phyloP scores from a whole-genome alignment of 2,888 invertebrate species.

The Agrypnus murinus region DNA sequence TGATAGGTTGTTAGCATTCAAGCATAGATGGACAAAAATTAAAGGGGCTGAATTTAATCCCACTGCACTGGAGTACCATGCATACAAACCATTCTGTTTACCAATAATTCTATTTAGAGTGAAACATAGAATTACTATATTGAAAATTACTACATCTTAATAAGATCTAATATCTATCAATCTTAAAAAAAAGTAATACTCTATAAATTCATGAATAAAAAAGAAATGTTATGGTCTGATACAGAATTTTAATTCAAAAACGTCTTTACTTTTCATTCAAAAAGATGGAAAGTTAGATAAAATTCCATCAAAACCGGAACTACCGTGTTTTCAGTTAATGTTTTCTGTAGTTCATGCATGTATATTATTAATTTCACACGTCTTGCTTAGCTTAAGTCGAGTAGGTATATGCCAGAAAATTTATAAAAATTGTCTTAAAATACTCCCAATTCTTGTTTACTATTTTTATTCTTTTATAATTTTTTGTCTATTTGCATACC shows the following conservation, averaged over 20 bases:
- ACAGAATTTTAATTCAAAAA: conserved; percentile 19
- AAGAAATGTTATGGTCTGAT: background rate
- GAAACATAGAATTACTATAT: too few relatives aligned
- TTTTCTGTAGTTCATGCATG: conserved; percentile 10
- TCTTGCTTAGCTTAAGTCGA: background rate
- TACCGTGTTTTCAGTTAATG: conserved; percentile 9
- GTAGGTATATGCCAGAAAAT: background rate
- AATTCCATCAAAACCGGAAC: conserved; percentile 21
- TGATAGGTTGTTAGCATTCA: conserved; percentile 37
- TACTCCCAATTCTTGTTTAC: background rate
- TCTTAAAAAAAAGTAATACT: background rate
- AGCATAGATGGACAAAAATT: conserved; percentile 28
- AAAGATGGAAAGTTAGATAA: conserved; percentile 29
- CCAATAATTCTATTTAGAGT: too few relatives aligned
- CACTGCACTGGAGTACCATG: conserved; percentile 8
- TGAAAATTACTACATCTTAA: too few relatives aligned
- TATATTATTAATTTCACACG: conserved; percentile 16
- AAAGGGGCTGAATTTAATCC: conserved; percentile 31
- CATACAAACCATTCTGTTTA: too few relatives aligned
- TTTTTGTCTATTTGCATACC: background rate
- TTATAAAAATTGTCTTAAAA: background rate
- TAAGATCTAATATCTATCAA: too few relatives aligned
- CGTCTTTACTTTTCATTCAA: conserved; percentile 18
- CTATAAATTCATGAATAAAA: too few relatives aligned
- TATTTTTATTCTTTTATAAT: background rate